Percentiles rank a stretch among this genome's conserved stretches.
Conservation (phyloP, 2,113 vertebrate species). For the Grammomys surdaster region DNA sequence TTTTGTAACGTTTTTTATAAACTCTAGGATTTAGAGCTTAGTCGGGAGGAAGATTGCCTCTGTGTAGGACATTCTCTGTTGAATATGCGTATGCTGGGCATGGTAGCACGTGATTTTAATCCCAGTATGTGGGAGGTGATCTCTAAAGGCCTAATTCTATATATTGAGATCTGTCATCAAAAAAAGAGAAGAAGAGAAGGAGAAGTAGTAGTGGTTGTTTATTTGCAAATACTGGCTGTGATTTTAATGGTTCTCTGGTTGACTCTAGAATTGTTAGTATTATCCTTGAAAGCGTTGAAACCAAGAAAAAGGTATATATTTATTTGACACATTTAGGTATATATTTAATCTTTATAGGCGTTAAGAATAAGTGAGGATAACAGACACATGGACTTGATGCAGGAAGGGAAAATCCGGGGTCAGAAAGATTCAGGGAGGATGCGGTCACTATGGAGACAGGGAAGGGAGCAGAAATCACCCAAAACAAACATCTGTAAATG, state of each 20-base stretch:
- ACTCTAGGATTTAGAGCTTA: slow-evolving; percentile 1
- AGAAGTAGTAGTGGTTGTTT: not conserved
- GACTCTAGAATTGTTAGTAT: slow-evolving; percentile 6
- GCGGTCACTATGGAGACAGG: no score
- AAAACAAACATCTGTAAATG: not conserved
- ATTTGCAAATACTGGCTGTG: not conserved
- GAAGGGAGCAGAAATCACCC: not conserved
- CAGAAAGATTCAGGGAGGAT: not conserved
- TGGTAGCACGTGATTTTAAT: not conserved
- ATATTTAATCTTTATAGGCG: slow-evolving; percentile 23
- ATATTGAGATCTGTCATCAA: not conserved
- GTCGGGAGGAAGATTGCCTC: slow-evolving; percentile 18
- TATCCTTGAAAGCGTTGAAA: slow-evolving; percentile 4
- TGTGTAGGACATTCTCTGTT: not conserved
- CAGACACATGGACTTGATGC: not conserved
- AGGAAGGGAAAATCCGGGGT: not conserved
- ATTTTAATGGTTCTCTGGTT: not conserved
- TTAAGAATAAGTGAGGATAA: slow-evolving; percentile 46
- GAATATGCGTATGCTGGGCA: not conserved
- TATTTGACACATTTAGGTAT: no score
- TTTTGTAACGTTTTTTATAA: not conserved
- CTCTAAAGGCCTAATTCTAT: not conserved
- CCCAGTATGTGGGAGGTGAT: not conserved
- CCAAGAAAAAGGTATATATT: not conserved
- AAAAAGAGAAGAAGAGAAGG: not conserved